Evolutionary conservation across 2,888 invertebrate genomes (phyloP), one percentile per base, ranked within the genome.

Genomic region (Eupithecia inturbata): DNA sequence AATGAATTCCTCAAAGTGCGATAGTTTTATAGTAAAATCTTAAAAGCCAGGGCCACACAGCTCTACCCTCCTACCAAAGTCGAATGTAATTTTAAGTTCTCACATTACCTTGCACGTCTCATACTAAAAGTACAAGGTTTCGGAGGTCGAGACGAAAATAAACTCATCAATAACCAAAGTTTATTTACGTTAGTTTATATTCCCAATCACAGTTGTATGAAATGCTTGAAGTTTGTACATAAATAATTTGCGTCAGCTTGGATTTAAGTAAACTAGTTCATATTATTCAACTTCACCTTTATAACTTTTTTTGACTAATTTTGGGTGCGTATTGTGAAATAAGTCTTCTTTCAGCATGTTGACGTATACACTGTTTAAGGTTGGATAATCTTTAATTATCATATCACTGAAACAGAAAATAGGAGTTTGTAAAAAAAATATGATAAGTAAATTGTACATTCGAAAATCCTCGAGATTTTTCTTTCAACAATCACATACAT

Each of bases 271-370:
- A 39, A 57, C 31, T 60, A 28, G 66, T 73, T 73, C 36, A 63
- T 28, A 41, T 36, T 67, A 49, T 33, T 63, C 68, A 69, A 71
- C 57, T 71, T 79, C 67, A 75, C 78, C 19, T 28, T 7, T 62
- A 12, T 33, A n/a, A 28, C 4, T 33, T n/a, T 70, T 41, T 74
- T 86, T 88, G 16, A 89, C 72, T 6, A 77, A 82, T 70, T 82
- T 79, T 0, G 94, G 94, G 76, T 92, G 94, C 16, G 92, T 93
- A 74, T 87, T 83, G 70, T 83, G 80, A 77, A 95, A 91, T 26
- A 89, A 70, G 71, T 89, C 81, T 79, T 93, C 89, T 63, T 89
- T 85, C 66, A 91, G 78, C 72, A 95, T 83, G 33, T 80, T 84
- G 53, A 88, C 83, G 81, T 90, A 92, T 3, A 95, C 78, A 79